Evolutionary conservation across 2,113 vertebrate species (phyloP).

Genomic region (Siniperca chuatsi): DNA sequence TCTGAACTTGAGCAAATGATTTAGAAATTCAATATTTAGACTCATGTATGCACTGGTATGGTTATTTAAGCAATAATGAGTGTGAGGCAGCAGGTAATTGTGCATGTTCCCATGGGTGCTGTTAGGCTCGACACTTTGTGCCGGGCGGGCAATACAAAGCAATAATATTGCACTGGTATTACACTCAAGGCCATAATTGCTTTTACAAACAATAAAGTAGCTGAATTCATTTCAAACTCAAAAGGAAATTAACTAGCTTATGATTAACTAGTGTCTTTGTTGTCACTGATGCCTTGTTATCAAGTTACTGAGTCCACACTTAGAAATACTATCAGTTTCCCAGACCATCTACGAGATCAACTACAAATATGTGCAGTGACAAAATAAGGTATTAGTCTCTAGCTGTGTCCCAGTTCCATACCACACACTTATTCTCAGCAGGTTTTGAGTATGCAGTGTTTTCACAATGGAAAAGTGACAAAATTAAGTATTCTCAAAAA

Average conservation of each 20-base stretch:
- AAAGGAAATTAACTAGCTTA: constrained; percentile 46
- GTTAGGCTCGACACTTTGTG: constrained; percentile 44
- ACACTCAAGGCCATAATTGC: constrained; percentile 45
- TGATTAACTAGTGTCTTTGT: constrained; percentile 29
- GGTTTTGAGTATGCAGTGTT: neutral
- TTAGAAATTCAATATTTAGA: constrained; percentile 53
- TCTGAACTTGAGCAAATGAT: constrained; percentile 45
- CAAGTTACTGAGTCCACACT: neutral
- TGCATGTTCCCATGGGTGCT: constrained; percentile 51
- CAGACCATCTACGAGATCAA: neutral
- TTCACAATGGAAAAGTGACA: neutral
- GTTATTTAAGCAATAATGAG: constrained; percentile 69
- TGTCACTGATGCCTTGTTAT: neutral
- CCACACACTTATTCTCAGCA: neutral
- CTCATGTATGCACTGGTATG: constrained; percentile 43
- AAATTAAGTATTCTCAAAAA: neutral
- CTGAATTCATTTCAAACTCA: constrained; percentile 44
- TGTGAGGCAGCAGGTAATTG: constrained; percentile 67
- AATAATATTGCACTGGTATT: constrained; percentile 31
- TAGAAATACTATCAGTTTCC: neutral
- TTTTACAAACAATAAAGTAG: constrained; percentile 47
- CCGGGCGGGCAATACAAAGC: constrained; percentile 40
- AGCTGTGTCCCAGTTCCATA: neutral
- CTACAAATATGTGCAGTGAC: neutral
- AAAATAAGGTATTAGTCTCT: neutral